Base-by-base conservation (phyloP, 2,113 vertebrate genomes). In the Tautogolabrus adspersus region DNA sequence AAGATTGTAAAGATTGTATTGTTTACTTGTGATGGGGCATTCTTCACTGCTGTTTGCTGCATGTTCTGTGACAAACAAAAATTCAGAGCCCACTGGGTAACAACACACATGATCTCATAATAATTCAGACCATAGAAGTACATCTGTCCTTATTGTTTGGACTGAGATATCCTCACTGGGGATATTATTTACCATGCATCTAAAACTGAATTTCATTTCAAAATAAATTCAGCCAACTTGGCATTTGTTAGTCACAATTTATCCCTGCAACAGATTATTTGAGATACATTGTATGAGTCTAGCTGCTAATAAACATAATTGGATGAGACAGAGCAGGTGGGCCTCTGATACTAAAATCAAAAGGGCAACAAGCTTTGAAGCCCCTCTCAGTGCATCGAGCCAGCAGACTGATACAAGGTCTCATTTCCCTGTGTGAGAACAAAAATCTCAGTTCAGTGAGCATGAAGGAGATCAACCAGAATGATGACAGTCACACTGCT, bases 341-440 rank as follows among this genome's bases (percentile, higher is more conserved):
- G 21, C 7, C 64, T 60, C 62, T 70, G 65, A 60, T 64, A 30
- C 40, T 57, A 6, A 79, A 84, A 70, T 67, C 40, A 79, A 87
- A 87, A 73, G 65, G 73, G 46, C 34, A 74, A 15, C 54, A 16
- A 74, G 56, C 68, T 83, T 46, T 65, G 52, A 81, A 77, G 44
- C 71, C 22, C 44, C 21, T 66, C 26, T 74, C 30, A 57, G 30
- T 30, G 18, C 26, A 58, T 26, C 13, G 30, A 71, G 67, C 44
- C 72, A 75, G 26, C 26, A 47, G 34, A 55, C 34, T 23, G 62
- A 68, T 62, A 57, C 49, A 54, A 9, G 62, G 77, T 85, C 38
- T 87, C 87, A 87, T 77, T 80, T 82, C 40, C 44, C 30, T 37
- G 22, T 71, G 26, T 4, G 5, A 79, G 44, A 75, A 66, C 56